These are phyloP conservation scores for Microctonus aethiopoides DNA, from an alignment of 2,888 invertebrate genomes.

Conservation along the genomic window DNA sequence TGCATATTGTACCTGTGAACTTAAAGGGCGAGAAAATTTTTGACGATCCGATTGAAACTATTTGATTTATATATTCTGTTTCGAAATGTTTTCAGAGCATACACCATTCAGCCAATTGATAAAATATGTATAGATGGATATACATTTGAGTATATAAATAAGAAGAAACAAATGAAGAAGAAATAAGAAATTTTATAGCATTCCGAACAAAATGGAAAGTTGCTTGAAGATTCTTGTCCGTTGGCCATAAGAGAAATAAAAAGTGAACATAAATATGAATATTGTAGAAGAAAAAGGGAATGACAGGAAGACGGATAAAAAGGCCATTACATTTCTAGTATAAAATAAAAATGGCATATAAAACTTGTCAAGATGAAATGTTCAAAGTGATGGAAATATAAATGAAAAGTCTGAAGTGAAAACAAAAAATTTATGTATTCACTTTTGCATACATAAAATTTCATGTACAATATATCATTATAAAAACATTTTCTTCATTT, in stretches of 20 bases:
- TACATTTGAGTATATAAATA: neutral
- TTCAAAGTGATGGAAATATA: neutral
- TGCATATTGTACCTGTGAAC: neutral
- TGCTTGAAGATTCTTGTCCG: slow-evolving; percentile 15
- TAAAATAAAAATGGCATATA: slow-evolving; percentile 24
- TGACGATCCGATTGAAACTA: neutral
- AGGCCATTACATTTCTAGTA: neutral
- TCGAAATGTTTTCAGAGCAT: neutral
- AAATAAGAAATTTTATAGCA: slow-evolving; percentile 21
- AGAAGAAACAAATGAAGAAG: neutral
- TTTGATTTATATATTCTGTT: neutral
- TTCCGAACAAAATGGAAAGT: slow-evolving; percentile 29
- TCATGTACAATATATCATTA: neutral
- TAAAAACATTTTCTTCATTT: neutral
- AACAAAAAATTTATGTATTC: neutral
- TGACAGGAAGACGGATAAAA: neutral
- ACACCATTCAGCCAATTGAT: neutral
- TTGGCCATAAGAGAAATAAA: neutral
- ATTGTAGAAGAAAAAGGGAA: neutral
- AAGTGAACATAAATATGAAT: neutral
- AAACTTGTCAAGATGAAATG: neutral
- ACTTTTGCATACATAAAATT: neutral
- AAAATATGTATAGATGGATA: neutral
- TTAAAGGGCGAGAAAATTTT: neutral
- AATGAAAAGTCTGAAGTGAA: neutral